Evolutionary conservation across 2,797 vertebrate genomes (phyloP), one percentile per base, ranked within the genome.

Genomic region (Falco biarmicus): DNA sequence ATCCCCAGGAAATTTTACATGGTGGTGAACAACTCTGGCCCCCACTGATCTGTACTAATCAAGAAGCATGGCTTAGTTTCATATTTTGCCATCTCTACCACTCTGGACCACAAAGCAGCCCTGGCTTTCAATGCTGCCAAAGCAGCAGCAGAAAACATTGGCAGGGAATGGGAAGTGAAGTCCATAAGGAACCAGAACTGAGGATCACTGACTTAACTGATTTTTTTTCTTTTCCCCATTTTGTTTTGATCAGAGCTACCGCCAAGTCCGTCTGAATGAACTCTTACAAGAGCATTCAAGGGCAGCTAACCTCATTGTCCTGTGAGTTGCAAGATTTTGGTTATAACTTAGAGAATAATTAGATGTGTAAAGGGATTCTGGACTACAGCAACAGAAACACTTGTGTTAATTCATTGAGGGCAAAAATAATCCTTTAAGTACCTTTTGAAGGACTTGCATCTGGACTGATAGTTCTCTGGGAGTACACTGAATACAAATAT

Each of bases 191-290:
- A 70, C 54, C 75, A 82, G 48, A 84, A 64, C 37, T 77, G 51
- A 82, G 45, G 31, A 51, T 41, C 63, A 9, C 34, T 64, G 60
- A 47, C 34, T 81, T 47, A 50, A 63, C 39, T 39, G 47, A 54
- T 22, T 34, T n/a, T 96, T 64, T 37, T 43, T 82, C 89, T 53
- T 50, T 87, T 87, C 51, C 63, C 43, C 7, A 5, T 34, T 86
- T 64, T 90, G 17, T 53, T 97, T 91, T 20, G 26, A 89, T 74
- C 98, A 99, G 99, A 99, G 99, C 53, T 98, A 98, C 93, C 99
- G 99, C 68, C 99, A 99, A 96, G 98, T 99, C 41, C 98, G 99
- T 70, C 98, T 99, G 89, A 99, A 99, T 10, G 99, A 99, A 96
- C 97, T 99, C 81, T 96, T 99, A 41, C 99, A 99, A 92, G 98